Percentiles rank a stretch among this genome's conserved stretches.
Conservation (phyloP, 1,140 invertebrate species). For the Cydia fagiglandana region DNA sequence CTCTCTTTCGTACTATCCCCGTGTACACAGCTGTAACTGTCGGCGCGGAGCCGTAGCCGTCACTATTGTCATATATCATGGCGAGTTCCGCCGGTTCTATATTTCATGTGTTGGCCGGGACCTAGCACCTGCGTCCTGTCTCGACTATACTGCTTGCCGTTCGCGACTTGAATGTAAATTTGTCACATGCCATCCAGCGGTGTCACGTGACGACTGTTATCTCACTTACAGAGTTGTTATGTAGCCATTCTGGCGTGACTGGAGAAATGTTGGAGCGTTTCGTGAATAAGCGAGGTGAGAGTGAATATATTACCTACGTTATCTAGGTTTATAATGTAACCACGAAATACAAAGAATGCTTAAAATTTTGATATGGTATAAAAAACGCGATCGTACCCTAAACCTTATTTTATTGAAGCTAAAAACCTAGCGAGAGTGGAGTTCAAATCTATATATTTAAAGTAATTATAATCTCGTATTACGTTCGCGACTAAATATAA, state of each 20-base stretch:
- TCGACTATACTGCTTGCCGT: slow-evolving; percentile 23
- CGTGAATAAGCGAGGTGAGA: slow-evolving; percentile 9
- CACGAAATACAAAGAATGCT: not conserved
- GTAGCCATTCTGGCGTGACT: slow-evolving; percentile 17
- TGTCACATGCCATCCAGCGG: slow-evolving; percentile 33
- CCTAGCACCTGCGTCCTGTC: slow-evolving; percentile 25
- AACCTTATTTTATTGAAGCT: too few species aligned
- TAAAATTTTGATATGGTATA: not conserved
- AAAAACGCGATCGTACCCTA: not conserved
- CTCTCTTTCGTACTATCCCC: not conserved
- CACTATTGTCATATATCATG: slow-evolving; percentile 28
- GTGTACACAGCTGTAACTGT: not conserved
- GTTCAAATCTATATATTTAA: not conserved
- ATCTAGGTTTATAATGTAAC: slow-evolving; percentile 8
- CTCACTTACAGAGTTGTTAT: slow-evolving; percentile 31
- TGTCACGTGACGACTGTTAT: slow-evolving; percentile 36
- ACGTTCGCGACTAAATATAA: not conserved
- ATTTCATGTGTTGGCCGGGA: slow-evolving; percentile 30
- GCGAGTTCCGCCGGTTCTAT: slow-evolving; percentile 20
- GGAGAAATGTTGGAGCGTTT: slow-evolving; percentile 14
- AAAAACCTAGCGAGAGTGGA: not conserved
- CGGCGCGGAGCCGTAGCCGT: slow-evolving; percentile 23
- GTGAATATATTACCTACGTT: not conserved
- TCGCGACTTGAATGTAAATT: slow-evolving; percentile 36
- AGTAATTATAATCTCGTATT: not conserved